Base-by-base conservation (phyloP, 2,888 invertebrate species). In the Calliscelio sp. region DNA sequence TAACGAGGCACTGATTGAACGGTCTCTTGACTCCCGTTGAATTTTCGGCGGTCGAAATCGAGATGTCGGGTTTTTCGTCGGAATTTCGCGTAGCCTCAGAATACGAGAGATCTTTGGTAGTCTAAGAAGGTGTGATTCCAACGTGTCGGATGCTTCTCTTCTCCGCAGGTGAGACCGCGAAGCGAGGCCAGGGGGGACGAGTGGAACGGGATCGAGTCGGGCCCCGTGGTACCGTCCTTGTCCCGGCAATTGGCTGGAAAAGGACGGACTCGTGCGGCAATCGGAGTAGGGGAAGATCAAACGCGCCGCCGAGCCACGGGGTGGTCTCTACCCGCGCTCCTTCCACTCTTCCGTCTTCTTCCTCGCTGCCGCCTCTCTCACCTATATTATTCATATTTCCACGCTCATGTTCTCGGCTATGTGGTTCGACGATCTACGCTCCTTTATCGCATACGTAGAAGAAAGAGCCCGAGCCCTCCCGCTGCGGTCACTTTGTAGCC, bases 301-400 rank as follows among this genome's bases (percentile, higher is more conserved):
- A 88, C 87, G 89, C 89, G 90, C 90, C 92, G 93, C 92, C 93
- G 91, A 92, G 92, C 93, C 93, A 93, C 92, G 92, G 92, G 93
- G 90, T 92, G 87, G 93, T 92, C 93, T 84, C 84, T 86, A 84
- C 84, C 84, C 86, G 84, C 84, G 77, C 86, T 68, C 86, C 77
- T 84, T 81, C 83, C 83, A 78, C 81, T 85, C 77, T 81, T 84
- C 75, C 82, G 75, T 78, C 82, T 78, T 84, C 73, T 84, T 84
- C 71, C 84, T 77, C 85, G 63, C 81, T 57, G 77, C 66, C 82
- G 79, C 85, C 84, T 73, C 84, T 71, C 80, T 77, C 80, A 73
- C 81, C 84, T 78, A 80, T 86, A 77, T 86, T 77, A 79, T 77
- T 75, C 84, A 82, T 84, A 86, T 84, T 86, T 86, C 86, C 86